Evolutionary conservation across 1,140 invertebrate genomes (phyloP).

Genomic region (Papilio dardanus): DNA sequence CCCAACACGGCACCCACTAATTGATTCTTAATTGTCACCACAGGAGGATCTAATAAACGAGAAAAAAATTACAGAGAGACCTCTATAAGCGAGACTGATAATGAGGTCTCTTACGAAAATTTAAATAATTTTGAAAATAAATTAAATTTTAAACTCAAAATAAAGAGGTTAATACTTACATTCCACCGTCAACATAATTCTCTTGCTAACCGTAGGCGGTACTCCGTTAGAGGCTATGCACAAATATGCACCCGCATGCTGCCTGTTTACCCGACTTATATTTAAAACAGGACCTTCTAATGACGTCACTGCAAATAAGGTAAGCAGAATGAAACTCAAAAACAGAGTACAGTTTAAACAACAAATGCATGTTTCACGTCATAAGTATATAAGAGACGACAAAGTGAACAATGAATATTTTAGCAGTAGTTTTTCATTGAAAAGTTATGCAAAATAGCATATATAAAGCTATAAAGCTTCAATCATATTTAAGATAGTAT

Average conservation of each 20-base stretch:
- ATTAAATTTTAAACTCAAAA: constrained; percentile 83
- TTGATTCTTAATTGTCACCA: constrained; percentile 92
- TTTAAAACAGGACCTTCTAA: constrained; percentile 89
- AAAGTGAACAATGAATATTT: constrained; percentile 1
- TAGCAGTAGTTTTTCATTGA: not conserved
- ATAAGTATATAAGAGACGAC: constrained; percentile 1
- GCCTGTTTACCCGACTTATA: constrained; percentile 90
- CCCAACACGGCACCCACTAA: constrained; percentile 89
- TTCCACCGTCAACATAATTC: constrained; percentile 93
- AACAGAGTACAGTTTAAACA: constrained; percentile 16
- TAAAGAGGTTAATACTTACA: constrained; percentile 85
- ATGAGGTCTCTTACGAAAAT: no score
- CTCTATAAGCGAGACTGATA: no score
- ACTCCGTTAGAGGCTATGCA: constrained; percentile 95
- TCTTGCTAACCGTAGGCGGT: constrained; percentile 93
- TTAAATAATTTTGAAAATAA: not conserved
- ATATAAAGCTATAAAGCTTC: not conserved
- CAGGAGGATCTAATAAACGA: constrained; percentile 87
- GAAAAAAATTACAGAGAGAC: not conserved
- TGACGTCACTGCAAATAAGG: constrained; percentile 63
- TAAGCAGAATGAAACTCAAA: constrained; percentile 33
- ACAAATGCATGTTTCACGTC: not conserved
- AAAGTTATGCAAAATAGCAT: not conserved
- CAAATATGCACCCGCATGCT: constrained; percentile 94
- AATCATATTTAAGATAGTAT: not conserved